Evolutionary conservation across 2,888 invertebrate species (phyloP).

Genomic region (Metacarcinus magister): DNA sequence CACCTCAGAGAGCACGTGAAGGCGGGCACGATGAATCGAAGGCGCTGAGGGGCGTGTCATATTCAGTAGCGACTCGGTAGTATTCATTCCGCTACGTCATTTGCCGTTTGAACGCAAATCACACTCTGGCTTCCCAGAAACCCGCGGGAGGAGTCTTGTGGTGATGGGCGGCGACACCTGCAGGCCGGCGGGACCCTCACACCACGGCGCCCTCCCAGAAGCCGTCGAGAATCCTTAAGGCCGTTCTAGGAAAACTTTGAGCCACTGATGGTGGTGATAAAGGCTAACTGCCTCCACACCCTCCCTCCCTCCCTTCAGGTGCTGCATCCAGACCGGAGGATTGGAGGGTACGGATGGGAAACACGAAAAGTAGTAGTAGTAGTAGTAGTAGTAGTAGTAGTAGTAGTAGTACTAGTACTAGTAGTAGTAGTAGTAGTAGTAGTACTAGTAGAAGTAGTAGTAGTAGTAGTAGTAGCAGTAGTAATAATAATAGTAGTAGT

Average conservation of each 20-base stretch:
- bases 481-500: too few relatives aligned
- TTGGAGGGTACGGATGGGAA: not conserved
- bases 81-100: not conserved
- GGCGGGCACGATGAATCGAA: not conserved
- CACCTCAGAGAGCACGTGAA: not conserved
- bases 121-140: not conserved
- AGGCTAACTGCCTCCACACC: not conserved
- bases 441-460: not conserved
- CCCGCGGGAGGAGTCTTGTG: not conserved
- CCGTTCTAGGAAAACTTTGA: slow-evolving; percentile 45
- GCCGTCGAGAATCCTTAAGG: slow-evolving; percentile 28
- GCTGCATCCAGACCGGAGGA: not conserved
- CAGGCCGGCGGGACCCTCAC: not conserved
- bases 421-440: too few relatives aligned
- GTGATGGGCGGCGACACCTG: not conserved
- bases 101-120: not conserved
- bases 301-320: not conserved
- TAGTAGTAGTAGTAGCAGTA: too few relatives aligned
- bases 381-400: too few relatives aligned
- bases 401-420: too few relatives aligned
- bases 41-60: slow-evolving; percentile 8
- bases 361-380: not conserved
- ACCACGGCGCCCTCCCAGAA: not conserved
- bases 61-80: not conserved
- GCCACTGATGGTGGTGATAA: slow-evolving; percentile 51